A percentile compares a stretch with the other conserved stretches of the same genome.
phyloP scores from a whole-genome alignment of 2,888 invertebrate species.

The Meta bourneti region DNA sequence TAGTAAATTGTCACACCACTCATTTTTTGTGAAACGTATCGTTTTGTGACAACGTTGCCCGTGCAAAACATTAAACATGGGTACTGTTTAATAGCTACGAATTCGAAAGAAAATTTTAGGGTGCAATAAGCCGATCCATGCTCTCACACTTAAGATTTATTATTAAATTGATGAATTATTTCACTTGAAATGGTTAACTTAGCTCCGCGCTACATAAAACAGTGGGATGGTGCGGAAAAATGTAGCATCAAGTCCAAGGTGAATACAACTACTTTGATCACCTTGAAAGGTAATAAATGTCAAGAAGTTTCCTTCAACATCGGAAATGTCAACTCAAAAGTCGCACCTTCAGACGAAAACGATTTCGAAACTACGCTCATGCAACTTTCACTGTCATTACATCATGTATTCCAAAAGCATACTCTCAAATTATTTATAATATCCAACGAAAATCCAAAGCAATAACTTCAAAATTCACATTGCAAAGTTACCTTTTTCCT shows the following conservation, averaged over 20 bases:
- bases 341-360: background rate
- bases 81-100: too few species aligned
- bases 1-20: too few species aligned
- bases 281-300: background rate
- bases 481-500: constrained; percentile 65
- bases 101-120: too few species aligned
- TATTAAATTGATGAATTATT: too few species aligned
- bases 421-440: background rate
- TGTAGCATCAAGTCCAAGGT: too few species aligned
- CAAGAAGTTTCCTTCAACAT: background rate
- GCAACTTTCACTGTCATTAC: constrained; percentile 27
- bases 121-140: too few species aligned
- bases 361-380: background rate
- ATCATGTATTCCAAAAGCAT: background rate
- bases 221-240: too few species aligned
- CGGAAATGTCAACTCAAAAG: constrained; percentile 1
- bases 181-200: background rate
- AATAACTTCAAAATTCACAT: background rate
- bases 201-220: too few species aligned
- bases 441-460: background rate
- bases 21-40: too few species aligned
- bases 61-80: too few species aligned
- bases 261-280: background rate
- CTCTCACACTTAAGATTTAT: too few species aligned
- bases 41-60: too few species aligned